Evolutionary conservation across 2,888 invertebrate genomes (phyloP).

Genomic region (Caenorhabditis sp.): DNA sequence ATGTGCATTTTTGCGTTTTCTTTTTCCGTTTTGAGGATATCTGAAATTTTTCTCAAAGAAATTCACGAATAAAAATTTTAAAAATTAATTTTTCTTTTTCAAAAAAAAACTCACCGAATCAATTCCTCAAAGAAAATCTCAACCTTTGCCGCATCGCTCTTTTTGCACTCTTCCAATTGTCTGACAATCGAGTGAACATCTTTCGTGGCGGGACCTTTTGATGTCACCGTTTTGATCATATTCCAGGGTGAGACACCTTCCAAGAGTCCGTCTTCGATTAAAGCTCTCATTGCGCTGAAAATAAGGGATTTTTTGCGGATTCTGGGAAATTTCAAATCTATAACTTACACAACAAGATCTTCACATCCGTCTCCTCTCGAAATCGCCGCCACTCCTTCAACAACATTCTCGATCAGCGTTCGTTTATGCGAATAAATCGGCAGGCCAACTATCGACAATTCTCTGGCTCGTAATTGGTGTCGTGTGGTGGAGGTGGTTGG

Average conservation of each 20-base stretch:
- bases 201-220: constrained; percentile 65
- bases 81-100: background rate
- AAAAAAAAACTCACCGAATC: constrained; percentile 43
- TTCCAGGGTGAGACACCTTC: constrained; percentile 75
- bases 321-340: background rate
- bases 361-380: constrained; percentile 41
- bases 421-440: constrained; percentile 68
- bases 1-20: no score
- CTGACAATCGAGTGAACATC: constrained; percentile 61
- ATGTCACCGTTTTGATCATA: constrained; percentile 61
- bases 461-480: constrained; percentile 60
- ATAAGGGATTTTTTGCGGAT: no score
- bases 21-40: no score
- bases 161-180: constrained; percentile 60
- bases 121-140: constrained; percentile 64
- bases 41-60: background rate
- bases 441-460: constrained; percentile 66
- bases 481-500: constrained; percentile 43
- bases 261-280: constrained; percentile 85
- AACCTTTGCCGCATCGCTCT: constrained; percentile 59
- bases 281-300: constrained; percentile 84
- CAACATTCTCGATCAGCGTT: constrained; percentile 64
- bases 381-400: constrained; percentile 67
- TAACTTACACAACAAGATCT: constrained; percentile 23
- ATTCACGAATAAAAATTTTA: background rate